Base-by-base conservation (phyloP, 2,888 invertebrate species). In the Amaurobius ferox region DNA sequence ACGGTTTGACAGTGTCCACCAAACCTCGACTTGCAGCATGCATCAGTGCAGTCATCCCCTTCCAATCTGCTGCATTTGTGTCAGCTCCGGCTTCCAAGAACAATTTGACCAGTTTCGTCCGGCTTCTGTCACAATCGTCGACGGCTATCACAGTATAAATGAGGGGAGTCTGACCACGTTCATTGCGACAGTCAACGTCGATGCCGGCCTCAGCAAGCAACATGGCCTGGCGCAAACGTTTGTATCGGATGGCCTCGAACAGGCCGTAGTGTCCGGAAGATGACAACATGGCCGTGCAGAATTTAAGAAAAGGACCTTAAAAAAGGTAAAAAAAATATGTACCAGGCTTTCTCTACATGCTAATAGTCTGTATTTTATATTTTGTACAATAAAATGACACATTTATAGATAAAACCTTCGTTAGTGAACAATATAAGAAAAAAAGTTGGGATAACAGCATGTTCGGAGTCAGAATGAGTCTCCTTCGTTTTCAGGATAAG, bases 171-270 rank as follows among this genome's bases (percentile, higher is more conserved):
- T 88, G 88, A 0, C 89, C 89, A 3, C 72, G 62, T n/a, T 73
- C 89, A 64, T 89, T 88, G 0, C 88, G 55, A 28, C 88, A 88
- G 74, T 89, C 88, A 6, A 89, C 87, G 68, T 89, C 89, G 13
- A 88, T 88, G 13, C 89, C 90, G 3, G 89, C 89, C 44, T 89
- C 88, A 19, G 89, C 88, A 23, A 89, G 71, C 13, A 89, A 78
- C 68, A 87, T 64, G 40, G 87, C 81, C 66, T 79, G 76, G 11
- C 81, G 39, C 39, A 81, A 55, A 68, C 88, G 32, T 26, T 80
- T 83, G 39, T 88, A 80, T 3, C 80, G 74, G 30, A 88, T 88
- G 16, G 88, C 88, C 29, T 88, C 88, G 40, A 88, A 88, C 1
- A 88, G 72, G 6, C 86, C 85, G 26, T 77, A 88, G 2, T 88